Evolutionary conservation across 2,113 vertebrate species (phyloP).

Genomic region (Sinocyclocheilus grahami): DNA sequence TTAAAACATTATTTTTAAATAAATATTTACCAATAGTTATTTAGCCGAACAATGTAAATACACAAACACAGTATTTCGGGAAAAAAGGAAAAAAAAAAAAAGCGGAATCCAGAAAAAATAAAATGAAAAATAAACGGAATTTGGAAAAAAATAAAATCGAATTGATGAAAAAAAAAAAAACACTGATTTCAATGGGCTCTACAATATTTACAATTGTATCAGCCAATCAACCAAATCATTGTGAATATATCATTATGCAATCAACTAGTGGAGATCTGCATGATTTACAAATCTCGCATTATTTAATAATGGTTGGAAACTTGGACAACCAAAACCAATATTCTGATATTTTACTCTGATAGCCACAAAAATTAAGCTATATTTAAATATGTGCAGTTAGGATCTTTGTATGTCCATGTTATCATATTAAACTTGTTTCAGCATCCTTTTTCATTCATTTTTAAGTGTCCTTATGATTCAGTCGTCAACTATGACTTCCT

Average conservation of each 20-base stretch:
- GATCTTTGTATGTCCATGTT: neutral
- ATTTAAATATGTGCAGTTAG: neutral
- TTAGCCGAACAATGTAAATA: no score
- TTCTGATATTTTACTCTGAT: neutral
- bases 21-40: no score
- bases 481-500: constrained; percentile 73
- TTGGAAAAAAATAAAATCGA: no score
- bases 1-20: no score
- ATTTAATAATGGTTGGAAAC: neutral
- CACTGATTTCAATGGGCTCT: no score
- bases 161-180: no score
- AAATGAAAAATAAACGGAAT: no score
- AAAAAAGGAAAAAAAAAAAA: no score
- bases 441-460: no score
- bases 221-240: neutral
- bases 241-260: neutral
- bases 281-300: neutral
- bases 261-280: neutral
- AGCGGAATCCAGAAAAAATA: no score
- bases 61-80: no score
- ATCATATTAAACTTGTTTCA: neutral
- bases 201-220: no score
- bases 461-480: constrained; percentile 17
- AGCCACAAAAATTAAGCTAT: neutral
- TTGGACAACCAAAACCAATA: neutral